These are phyloP conservation scores for Rallus crepitans DNA, from an alignment of 2,797 vertebrate species.

Conservation along the genomic window DNA sequence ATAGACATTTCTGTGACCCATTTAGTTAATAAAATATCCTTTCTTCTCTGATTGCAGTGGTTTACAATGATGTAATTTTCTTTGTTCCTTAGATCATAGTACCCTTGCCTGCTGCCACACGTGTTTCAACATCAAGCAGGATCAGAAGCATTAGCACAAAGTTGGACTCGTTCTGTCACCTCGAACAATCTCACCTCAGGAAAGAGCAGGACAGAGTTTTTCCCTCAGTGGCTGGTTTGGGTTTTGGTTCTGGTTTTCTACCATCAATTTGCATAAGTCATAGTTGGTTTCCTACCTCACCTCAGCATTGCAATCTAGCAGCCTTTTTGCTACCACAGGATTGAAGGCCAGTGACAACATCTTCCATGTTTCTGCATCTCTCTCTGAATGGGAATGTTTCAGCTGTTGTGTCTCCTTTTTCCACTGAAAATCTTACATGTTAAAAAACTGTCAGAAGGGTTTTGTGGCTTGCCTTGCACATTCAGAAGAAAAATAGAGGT, in stretches of 20 bases:
- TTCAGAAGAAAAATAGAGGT: neutral
- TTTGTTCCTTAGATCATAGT: fast-evolving
- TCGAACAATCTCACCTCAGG: neutral
- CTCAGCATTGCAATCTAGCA: neutral
- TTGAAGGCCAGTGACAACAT: neutral
- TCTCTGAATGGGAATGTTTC: neutral
- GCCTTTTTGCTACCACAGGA: neutral
- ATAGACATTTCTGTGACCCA: neutral
- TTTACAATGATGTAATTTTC: neutral
- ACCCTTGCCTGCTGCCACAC: neutral
- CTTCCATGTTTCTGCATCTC: neutral
- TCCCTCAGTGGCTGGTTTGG: neutral
- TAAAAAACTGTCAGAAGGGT: neutral
- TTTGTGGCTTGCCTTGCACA: fast-evolving
- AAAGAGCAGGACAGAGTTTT: neutral
- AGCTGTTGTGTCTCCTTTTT: neutral
- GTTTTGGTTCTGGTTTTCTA: neutral
- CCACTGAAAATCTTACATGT: fast-evolving
- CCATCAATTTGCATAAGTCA: neutral
- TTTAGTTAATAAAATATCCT: neutral
- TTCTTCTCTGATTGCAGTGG: neutral
- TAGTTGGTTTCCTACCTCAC: neutral
- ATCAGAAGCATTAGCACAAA: neutral
- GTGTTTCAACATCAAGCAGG: neutral
- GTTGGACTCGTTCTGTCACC: neutral